phyloP scores from a whole-genome alignment of 1,140 invertebrate species.

The Globodera rostochiensis region DNA sequence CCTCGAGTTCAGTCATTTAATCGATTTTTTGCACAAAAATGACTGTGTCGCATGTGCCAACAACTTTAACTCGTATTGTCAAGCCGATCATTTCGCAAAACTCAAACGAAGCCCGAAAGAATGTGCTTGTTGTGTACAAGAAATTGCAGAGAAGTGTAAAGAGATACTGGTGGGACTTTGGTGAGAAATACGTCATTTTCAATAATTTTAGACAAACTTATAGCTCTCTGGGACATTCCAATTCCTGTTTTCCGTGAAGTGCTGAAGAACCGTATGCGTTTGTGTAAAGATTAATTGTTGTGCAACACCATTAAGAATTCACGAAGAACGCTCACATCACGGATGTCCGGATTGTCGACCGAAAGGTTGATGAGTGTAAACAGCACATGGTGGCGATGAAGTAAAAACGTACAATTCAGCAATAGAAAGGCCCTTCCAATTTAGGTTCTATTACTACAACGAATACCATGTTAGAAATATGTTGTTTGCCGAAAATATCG shows the following conservation, averaged over 20 bases:
- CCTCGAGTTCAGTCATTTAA: neutral
- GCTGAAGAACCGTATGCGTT: slow-evolving; percentile 6
- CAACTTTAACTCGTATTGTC: slow-evolving; percentile 10
- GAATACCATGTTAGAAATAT: slow-evolving; percentile 29
- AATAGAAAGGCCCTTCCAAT: neutral
- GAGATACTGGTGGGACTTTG: slow-evolving; percentile 12
- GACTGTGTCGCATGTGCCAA: neutral
- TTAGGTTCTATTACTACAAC: slow-evolving; percentile 21
- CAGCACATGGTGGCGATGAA: slow-evolving; percentile 8
- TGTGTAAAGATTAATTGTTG: neutral
- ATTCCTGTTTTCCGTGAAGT: slow-evolving; percentile 30
- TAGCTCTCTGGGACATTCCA: slow-evolving; percentile 19
- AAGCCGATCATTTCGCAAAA: slow-evolving; percentile 20
- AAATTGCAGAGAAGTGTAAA: slow-evolving; percentile 5
- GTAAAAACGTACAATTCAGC: neutral
- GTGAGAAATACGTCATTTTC: neutral
- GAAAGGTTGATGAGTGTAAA: slow-evolving; percentile 17
- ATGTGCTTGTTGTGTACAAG: slow-evolving; percentile 21
- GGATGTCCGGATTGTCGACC: slow-evolving; percentile 13
- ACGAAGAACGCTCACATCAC: slow-evolving; percentile 13
- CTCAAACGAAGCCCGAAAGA: neutral
- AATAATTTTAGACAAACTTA: neutral
- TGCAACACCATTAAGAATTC: slow-evolving; percentile 5
- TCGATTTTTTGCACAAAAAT: neutral
- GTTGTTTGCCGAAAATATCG: slow-evolving; percentile 29